Base-by-base conservation (phyloP, 2,113 vertebrate genomes). In the Xyliphius kryptos region DNA sequence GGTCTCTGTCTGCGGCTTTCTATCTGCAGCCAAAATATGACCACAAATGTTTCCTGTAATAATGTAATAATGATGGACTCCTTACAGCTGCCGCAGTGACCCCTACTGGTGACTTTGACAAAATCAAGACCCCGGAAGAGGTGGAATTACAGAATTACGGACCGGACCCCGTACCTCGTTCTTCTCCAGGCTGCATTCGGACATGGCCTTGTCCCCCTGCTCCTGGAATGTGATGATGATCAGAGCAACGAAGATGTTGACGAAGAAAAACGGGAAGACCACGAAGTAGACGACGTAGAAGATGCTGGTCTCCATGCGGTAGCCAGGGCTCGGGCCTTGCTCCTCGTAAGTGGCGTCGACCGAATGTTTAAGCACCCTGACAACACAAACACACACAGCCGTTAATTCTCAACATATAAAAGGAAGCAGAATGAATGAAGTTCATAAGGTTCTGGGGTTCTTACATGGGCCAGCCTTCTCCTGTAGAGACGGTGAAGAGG, bases 161-260 rank as follows among this genome's bases (percentile, higher is more conserved):
- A n/a, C n/a, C 36, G 10, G 14, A 10, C 55, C 19, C 0, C 1
- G 0, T 81, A 98, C 96, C 96, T 98, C 95, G 0, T 98, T 98
- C 78, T 98, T 99, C 81, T 99, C 95, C 63, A 99, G 83, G 80
- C 92, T 99, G 79, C 96, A 99, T 55, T 98, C 94, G 0, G 96
- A 93, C 94, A 99, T 97, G 81, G 93, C 96, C 81, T 95, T 97
- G n/a, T n/a, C n/a, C n/a, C n/a, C n/a, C n/a, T n/a, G n/a, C n/a
- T n/a, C n/a, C n/a, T n/a, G n/a, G n/a, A 98, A 98, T 41, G 95
- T 98, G 87, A 98, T 98, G 85, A 98, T 98, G 84, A 98, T 98
- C 82, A 99, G 82, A 59, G 96, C 96, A 78, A 99, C 96, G 12
- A 99, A 99, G 77, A 99, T 99, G 86, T 97, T 99, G n/a, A n/a